Conservation (phyloP, 1,140 invertebrate genomes). For the Drosophila nannoptera region DNA sequence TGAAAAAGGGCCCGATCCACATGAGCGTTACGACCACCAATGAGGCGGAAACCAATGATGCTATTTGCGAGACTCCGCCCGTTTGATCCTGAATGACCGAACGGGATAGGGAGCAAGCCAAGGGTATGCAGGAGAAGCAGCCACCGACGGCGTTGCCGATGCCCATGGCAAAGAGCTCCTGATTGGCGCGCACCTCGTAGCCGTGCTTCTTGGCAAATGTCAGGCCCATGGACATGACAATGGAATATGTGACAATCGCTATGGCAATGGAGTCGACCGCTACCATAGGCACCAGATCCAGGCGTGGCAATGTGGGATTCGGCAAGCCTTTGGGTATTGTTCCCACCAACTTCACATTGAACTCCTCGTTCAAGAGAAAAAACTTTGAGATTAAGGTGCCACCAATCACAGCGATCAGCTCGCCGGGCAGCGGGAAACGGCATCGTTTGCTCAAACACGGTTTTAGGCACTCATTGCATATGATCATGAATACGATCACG, state of each 20-base stretch:
- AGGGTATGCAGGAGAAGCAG: constrained; percentile 91
- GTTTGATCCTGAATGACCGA: constrained; percentile 88
- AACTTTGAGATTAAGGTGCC: constrained; percentile 86
- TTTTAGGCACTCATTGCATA: constrained; percentile 91
- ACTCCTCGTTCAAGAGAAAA: constrained; percentile 62
- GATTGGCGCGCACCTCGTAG: constrained; percentile 93
- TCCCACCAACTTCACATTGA: constrained; percentile 82
- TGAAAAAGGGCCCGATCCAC: constrained; percentile 92
- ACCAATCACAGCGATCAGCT: constrained; percentile 89
- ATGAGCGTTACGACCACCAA: constrained; percentile 88
- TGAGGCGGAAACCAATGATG: constrained; percentile 85
- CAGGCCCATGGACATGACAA: constrained; percentile 95
- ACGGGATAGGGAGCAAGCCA: constrained; percentile 90
- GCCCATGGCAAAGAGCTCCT: constrained; percentile 90
- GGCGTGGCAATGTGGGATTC: constrained; percentile 78
- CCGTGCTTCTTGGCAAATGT: constrained; percentile 93
- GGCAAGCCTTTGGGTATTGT: constrained; percentile 86
- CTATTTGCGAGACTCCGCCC: constrained; percentile 89
- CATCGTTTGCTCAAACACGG: constrained; percentile 86
- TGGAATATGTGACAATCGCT: constrained; percentile 93
- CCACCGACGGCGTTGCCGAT: constrained; percentile 89
- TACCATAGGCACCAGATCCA: constrained; percentile 80
- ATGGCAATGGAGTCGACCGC: constrained; percentile 83
- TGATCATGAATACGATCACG: constrained; percentile 85
- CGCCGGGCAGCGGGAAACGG: constrained; percentile 90